Evolutionary conservation across 1,140 invertebrate genomes (phyloP), one percentile per base, ranked within the genome.

Genomic region (Saccostrea echinata): DNA sequence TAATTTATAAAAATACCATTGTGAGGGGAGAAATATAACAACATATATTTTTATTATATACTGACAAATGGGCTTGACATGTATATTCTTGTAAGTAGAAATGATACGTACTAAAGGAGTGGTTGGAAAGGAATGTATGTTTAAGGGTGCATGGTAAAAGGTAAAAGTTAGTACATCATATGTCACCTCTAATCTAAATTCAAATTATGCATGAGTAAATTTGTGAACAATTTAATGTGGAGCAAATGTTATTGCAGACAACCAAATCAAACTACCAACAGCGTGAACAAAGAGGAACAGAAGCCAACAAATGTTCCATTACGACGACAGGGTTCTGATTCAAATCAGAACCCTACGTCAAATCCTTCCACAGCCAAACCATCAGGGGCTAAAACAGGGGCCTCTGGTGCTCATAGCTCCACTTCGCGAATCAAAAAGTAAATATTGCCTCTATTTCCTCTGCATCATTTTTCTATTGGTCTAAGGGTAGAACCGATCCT

Each of bases 181-280:
- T 43, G 57, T 64, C 18, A 24, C 18, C 18, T 21, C 57, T 21
- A 64, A 43, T 43, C 43, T 43, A 43, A 43, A 43, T 43, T 43
- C 6, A 43, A 43, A 43, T 43, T 43, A 43, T 43, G 43, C 43
- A 43, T 43, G 43, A 43, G 43, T 43, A 43, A 43, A 43, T 43
- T 43, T 43, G 43, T 57, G 24, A 71, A 53, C 53, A 35, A 76
- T 52, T 43, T 43, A 80, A 76, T 24, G 30, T 61, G 84, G 71
- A 85, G 55, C 85, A 71, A 76, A 76, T 76, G 68, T 76, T 33
- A 30, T 88, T 88, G 24, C 87, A 88, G 87, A 88, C 85, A 88
- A 82, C 87, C 87, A 53, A 80, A 55, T 82, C 84, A 83, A 55
- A 88, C 53, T 12, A 82, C 55, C 80, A 88, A 61, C 82, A 57